Evolutionary conservation across 2,888 invertebrate species (phyloP), one percentile per base, ranked within the genome.

Genomic region (Hirtodrosophila trivittata): DNA sequence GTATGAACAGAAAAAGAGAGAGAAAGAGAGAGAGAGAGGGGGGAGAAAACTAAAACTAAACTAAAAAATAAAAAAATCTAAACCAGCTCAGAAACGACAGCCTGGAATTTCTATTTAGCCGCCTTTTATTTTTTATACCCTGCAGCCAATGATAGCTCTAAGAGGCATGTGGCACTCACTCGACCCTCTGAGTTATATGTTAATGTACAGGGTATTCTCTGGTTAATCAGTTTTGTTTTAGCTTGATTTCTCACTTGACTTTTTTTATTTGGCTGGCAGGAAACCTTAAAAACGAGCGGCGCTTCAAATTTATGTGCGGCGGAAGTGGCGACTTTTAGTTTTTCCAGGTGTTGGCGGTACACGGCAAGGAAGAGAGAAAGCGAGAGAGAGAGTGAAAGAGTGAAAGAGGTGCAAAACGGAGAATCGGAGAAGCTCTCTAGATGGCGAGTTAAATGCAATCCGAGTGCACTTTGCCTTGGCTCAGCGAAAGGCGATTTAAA

Each of bases 301-400:
- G 57, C 67, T 68, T 77, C 64, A 66, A 84, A 81, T 84, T 81
- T 80, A 81, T 80, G 75, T 77, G 70, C 59, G 54, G 59, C 81
- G 77, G 75, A 81, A 74, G 56, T 77, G 67, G 59, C 71, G 78
- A 84, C 77, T 84, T 74, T 80, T 68, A 77, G 71, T 45, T 72
- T 59, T 54, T 60, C 46, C 77, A 81, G 85, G 82, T 81, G 78
- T 64, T 57, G 78, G 28, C 37, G 63, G 43, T 35, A 28, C 21
- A 32, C 16, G 32, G 33, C 12, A 13, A 39, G 43, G 13, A 47
- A 41, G 18, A 51, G 33, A 3, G 9, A 9, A 10, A 38, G 16
- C 9, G 5, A 5, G 0, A 26, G 18, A 35, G 14, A 3, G 7
- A 14, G 25, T 10, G 32, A 12, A 32, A 8, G 14, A 12, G 26